Percentiles rank a stretch among this genome's conserved stretches.
These are phyloP conservation scores for Rhinoraja longicauda DNA, from an alignment of 2,797 vertebrate genomes.

Conservation along the genomic window DNA sequence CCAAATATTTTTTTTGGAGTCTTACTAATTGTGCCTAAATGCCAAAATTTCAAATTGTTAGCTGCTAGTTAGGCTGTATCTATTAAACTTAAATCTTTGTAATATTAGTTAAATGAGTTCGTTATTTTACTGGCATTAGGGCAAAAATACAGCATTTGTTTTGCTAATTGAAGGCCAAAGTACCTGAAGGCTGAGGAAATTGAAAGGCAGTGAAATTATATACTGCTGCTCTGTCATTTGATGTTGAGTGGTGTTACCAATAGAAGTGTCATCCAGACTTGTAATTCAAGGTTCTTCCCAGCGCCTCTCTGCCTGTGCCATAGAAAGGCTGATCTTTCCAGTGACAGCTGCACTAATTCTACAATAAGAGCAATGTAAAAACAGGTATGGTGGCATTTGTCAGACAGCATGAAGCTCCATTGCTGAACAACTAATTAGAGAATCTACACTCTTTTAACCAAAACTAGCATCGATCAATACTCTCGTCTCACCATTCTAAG, in stretches of 20 bases:
- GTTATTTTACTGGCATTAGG: conserved; percentile 86
- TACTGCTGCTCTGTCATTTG: conserved; percentile 8
- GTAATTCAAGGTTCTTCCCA: conserved; percentile 41
- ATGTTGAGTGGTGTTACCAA: conserved; percentile 46
- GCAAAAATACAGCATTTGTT: conserved; percentile 74
- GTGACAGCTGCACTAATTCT: conserved; percentile 62
- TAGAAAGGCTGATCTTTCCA: conserved; percentile 46
- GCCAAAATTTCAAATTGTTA: conserved; percentile 64
- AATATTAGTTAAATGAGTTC: conserved; percentile 88
- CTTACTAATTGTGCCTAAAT: conserved; percentile 68
- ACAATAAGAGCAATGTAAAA: conserved; percentile 56
- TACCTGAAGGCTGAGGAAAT: conserved; percentile 58
- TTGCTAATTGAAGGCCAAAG: conserved; percentile 76
- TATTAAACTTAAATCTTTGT: conserved; percentile 62
- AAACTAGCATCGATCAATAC: conserved; percentile 49
- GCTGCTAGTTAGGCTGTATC: conserved; percentile 68
- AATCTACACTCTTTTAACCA: conserved; percentile 49
- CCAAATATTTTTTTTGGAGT: conserved; percentile 56
- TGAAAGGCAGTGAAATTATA: conserved; percentile 47
- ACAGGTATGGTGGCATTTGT: conserved; percentile 32
- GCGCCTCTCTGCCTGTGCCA: conserved; percentile 28
- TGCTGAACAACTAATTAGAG: conserved; percentile 56
- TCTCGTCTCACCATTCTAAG: neutral
- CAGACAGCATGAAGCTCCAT: conserved; percentile 47
- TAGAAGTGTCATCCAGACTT: conserved; percentile 35